Evolutionary conservation across 2,888 invertebrate species (phyloP), one percentile per base, ranked within the genome.

Genomic region (Drosophila meridiana): DNA sequence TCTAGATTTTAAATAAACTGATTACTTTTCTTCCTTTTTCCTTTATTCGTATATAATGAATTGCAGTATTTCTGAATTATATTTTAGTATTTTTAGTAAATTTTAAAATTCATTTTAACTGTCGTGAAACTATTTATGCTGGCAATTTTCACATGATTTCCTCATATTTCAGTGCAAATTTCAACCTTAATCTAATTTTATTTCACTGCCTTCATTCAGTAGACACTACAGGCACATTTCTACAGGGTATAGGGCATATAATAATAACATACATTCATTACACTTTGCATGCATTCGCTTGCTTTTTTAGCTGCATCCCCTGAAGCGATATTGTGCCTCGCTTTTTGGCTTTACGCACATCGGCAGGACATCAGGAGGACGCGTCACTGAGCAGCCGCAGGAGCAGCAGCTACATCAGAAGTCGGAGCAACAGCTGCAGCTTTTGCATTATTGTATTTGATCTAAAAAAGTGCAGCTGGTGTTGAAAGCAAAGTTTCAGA

Each of bases 381-480:
- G 36, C 40, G 43, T 45, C 48, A 38, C 40, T 45, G 62, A 28
- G 61, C 63, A 61, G 8, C 62, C 30, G 20, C 64, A 62, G 26
- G 34, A 40, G 36, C 56, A 50, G 47, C 53, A 70, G 28, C 52
- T 40, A 26, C 28, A 45, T 28, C 43, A 68, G 48, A 42, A 64
- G 66, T 38, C 36, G 48, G 43, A 47, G 73, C 53, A 69, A 60
- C 76, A 76, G 76, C 72, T 76, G 76, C 64, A 74, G 65, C 52
- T 55, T 72, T 42, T 60, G 67, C 68, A 72, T 59, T 77, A 77
- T 73, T 77, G 71, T 67, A 58, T 74, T 73, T 78, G 73, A 58
- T 71, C 60, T 61, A 69, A 65, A 43, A 42, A 40, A 30, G 26
- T 38, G n/a, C 58, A 66, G 64, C 73, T 68, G 64, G 45, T 63